Conservation (phyloP, 2,113 vertebrate species). For the Coptodon bakossiorum region DNA sequence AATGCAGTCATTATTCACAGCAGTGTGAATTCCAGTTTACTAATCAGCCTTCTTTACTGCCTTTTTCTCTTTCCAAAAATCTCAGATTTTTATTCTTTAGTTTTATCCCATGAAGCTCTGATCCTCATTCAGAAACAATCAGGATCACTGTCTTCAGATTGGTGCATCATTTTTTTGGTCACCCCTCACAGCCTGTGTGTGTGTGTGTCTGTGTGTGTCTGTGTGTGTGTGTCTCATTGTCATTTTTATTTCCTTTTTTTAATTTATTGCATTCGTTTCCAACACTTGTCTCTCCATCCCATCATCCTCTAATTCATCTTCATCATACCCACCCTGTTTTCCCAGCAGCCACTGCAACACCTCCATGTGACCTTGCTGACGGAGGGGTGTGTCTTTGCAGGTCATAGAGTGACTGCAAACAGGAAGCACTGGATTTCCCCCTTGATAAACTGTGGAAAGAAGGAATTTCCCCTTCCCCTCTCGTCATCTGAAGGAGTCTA, state of each 20-base stretch:
- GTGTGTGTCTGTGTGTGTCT: not conserved
- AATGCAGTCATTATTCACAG: not conserved
- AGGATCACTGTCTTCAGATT: slow-evolving; percentile 50
- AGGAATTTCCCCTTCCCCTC: not conserved
- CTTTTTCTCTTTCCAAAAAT: slow-evolving; percentile 69
- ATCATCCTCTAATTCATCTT: slow-evolving; percentile 27
- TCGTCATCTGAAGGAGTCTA: slow-evolving; percentile 2
- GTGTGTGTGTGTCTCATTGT: slow-evolving; percentile 29
- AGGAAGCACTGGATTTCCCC: slow-evolving; percentile 4
- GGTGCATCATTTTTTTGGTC: slow-evolving; percentile 26
- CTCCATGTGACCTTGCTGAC: slow-evolving; percentile 62
- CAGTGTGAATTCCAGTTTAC: not conserved
- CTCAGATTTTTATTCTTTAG: slow-evolving; percentile 88
- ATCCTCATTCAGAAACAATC: slow-evolving; percentile 54
- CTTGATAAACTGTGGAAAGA: not conserved
- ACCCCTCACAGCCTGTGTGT: not conserved
- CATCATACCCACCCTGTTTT: slow-evolving; percentile 46
- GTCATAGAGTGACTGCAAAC: slow-evolving; percentile 55
- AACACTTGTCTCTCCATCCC: not conserved
- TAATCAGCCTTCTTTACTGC: slow-evolving; percentile 64
- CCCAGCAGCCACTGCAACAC: slow-evolving; percentile 66
- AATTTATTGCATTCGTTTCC: slow-evolving; percentile 11
- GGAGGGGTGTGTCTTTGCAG: slow-evolving; percentile 71
- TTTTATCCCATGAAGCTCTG: slow-evolving; percentile 81
- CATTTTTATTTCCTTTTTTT: slow-evolving; percentile 41